Percentiles rank a stretch among this genome's conserved stretches.
phyloP scores from a whole-genome alignment of 2,888 invertebrate species.

The Machimus rusticus region DNA sequence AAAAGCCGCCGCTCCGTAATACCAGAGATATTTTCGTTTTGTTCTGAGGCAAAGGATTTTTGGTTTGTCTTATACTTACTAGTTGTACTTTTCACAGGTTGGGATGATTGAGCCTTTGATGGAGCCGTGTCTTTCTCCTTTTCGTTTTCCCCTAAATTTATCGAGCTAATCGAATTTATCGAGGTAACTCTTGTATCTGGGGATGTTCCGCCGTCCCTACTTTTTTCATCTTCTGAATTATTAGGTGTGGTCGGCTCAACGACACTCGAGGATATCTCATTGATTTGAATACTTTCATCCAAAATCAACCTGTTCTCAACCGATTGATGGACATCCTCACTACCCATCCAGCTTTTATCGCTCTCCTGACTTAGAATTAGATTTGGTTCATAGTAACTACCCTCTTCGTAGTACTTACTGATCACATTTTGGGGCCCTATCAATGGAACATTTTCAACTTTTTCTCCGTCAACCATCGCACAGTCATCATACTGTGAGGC shows the following conservation, averaged over 20 bases:
- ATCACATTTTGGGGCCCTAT: slow-evolving; percentile 10
- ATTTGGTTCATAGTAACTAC: slow-evolving; percentile 23
- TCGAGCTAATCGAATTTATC: not conserved
- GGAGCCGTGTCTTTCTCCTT: not conserved
- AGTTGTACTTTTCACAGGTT: slow-evolving; percentile 32
- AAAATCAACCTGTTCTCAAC: not conserved
- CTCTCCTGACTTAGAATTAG: slow-evolving; percentile 12
- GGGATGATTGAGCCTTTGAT: not conserved
- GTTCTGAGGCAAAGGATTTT: slow-evolving; percentile 16
- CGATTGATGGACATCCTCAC: not conserved
- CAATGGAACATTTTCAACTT: not conserved
- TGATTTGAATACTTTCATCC: slow-evolving; percentile 69
- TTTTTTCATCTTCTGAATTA: not conserved
- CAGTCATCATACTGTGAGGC: not conserved
- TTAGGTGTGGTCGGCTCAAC: slow-evolving; percentile 55
- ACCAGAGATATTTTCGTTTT: slow-evolving; percentile 45
- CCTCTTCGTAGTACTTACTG: not conserved
- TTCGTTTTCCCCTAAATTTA: not conserved
- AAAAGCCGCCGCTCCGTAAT: slow-evolving; percentile 55
- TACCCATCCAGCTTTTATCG: not conserved
- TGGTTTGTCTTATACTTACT: slow-evolving; percentile 23
- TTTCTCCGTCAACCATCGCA: not conserved
- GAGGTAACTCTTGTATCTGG: not conserved
- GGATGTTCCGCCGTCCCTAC: not conserved
- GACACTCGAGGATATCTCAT: slow-evolving; percentile 73